These are phyloP conservation scores for Dicrostonyx torquatus DNA, from an alignment of 2,797 vertebrate species.

Conservation along the genomic window DNA sequence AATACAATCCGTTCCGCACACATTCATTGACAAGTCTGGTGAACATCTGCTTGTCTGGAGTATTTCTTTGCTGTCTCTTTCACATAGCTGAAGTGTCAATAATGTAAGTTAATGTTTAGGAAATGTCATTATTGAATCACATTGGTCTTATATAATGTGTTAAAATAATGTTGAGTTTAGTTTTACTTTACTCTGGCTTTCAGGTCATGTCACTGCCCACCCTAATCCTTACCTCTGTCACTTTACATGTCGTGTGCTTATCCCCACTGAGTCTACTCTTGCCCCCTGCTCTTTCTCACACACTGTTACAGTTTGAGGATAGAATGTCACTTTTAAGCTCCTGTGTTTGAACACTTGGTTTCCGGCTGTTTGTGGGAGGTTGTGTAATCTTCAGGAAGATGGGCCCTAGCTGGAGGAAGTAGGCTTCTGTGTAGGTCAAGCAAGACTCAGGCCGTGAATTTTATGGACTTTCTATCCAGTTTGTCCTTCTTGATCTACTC, in stretches of 20 bases:
- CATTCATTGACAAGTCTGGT: background rate
- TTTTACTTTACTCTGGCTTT: background rate
- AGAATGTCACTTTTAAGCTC: background rate
- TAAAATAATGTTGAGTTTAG: background rate
- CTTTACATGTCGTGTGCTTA: background rate
- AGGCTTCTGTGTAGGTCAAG: background rate
- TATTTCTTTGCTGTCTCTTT: background rate
- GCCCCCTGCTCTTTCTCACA: background rate
- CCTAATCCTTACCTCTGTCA: background rate
- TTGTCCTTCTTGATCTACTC: background rate
- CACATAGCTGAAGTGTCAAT: background rate
- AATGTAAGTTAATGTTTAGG: background rate
- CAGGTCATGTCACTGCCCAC: background rate
- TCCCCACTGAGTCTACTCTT: background rate
- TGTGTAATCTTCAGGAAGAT: background rate
- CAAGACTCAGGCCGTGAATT: background rate
- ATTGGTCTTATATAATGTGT: background rate
- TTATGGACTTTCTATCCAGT: background rate
- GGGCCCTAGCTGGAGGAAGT: background rate
- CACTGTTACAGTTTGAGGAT: background rate
- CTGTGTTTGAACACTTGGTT: background rate
- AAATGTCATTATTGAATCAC: conserved; percentile 35
- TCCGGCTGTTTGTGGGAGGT: background rate
- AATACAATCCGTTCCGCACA: background rate
- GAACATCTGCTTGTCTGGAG: background rate